Conservation (phyloP, 2,888 invertebrate species). For the Hymenopus coronatus region DNA sequence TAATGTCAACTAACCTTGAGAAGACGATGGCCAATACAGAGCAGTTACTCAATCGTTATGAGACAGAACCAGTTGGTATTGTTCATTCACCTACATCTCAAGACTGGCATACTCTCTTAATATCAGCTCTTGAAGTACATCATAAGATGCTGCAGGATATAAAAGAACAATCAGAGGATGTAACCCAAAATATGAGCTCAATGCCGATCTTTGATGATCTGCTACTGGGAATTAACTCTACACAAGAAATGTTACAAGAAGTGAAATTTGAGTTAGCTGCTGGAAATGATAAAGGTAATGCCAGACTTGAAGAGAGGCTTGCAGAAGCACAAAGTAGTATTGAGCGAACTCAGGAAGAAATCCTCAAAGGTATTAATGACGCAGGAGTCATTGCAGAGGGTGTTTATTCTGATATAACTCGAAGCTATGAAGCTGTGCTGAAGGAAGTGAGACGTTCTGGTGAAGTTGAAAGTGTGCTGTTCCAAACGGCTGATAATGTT, state of each 20-base stretch:
- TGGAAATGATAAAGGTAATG: slow-evolving; percentile 44
- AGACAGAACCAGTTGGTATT: slow-evolving; percentile 8
- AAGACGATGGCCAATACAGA: slow-evolving; percentile 16
- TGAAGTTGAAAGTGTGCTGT: slow-evolving; percentile 73
- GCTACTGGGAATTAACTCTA: slow-evolving; percentile 59
- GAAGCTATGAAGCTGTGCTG: slow-evolving; percentile 55
- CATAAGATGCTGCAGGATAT: slow-evolving; percentile 43
- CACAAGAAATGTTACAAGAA: slow-evolving; percentile 47
- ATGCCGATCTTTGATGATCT: slow-evolving; percentile 55
- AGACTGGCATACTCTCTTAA: slow-evolving; percentile 44
- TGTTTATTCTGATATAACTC: slow-evolving; percentile 55
- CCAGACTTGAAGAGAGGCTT: slow-evolving; percentile 52
- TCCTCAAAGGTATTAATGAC: slow-evolving; percentile 58
- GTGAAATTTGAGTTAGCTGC: slow-evolving; percentile 51
- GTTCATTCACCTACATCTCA: slow-evolving; percentile 7
- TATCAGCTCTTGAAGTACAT: slow-evolving; percentile 42
- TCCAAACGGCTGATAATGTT: slow-evolving; percentile 81
- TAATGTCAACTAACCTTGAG: slow-evolving; percentile 18
- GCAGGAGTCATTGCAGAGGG: slow-evolving; percentile 55
- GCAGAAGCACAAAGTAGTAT: slow-evolving; percentile 55
- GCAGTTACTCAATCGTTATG: slow-evolving; percentile 20
- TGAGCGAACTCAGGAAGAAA: slow-evolving; percentile 51
- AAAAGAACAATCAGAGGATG: slow-evolving; percentile 40
- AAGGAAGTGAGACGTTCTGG: slow-evolving; percentile 55
- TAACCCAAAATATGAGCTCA: slow-evolving; percentile 23